Base-by-base conservation (phyloP, 64 coral and sea anemone species). In the Montipora sp. region DNA sequence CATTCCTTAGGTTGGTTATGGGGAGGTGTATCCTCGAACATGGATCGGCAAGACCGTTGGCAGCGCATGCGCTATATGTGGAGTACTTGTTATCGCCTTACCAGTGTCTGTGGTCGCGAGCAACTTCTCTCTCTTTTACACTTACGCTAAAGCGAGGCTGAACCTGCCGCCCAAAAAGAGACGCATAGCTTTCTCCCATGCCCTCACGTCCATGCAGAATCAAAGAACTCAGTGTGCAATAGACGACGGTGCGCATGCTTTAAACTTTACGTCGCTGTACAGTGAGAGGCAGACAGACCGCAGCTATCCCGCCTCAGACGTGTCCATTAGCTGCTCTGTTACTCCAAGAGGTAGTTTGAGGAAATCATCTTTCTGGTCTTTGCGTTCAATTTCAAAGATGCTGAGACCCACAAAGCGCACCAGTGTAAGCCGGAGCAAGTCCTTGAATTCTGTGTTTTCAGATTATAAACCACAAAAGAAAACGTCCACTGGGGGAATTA, bases 81-180 rank as follows among this genome's bases (percentile, higher is more conserved):
- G 98, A 36, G 98, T 99, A 19, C 83, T 99, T 19, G 98, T 99
- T 55, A 99, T 99, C 36, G 98, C 98, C 15, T 92, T 99, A 48
- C 98, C 98, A 21, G 98, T 99, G 5, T 99, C 98, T 15, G 98
- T 99, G 18, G 94, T 99, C 8, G 98, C 91, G 7, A 99, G 93
- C 14, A 99, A 99, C 94, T 99, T 99, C 65, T 94, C 92, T 12
- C 75, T 99, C 58, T 99, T 92, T 67, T 99, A 99, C 80, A 99
- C 98, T 27, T 99, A 99, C 77, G 98, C 98, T 47, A 99, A 99
- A 77, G 98, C 98, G 65, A 89, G 98, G 89, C 98, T 99, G 47
- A 99, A 99, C 70, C 53, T 99, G 22, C 98, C 98, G 2, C 94
- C 89, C 47, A 99, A 99, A 76, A 98, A 93, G 61, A 90, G 80